Conservation (phyloP, 2,113 vertebrate species). For the Urocitellus parryii region DNA sequence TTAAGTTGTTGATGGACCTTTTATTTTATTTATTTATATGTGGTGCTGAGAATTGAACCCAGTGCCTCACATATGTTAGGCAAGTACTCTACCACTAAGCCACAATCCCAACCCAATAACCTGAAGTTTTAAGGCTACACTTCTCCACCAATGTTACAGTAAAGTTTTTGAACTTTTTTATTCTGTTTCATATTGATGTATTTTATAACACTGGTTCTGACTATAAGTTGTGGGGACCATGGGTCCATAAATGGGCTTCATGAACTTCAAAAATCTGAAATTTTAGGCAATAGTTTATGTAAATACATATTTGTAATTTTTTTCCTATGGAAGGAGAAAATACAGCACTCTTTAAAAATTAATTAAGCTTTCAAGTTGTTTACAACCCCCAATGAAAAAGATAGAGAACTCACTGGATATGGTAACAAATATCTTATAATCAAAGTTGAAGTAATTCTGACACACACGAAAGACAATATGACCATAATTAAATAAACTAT, state of each 20-base stretch:
- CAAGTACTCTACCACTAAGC: too few species aligned
- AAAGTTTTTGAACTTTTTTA: neutral
- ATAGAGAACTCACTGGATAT: neutral
- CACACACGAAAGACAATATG: neutral
- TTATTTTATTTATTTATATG: too few species aligned
- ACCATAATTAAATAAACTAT: constrained; percentile 18
- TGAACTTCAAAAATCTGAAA: constrained; percentile 9
- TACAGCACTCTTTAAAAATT: neutral
- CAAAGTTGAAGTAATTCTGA: constrained; percentile 51
- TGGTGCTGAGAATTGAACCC: too few species aligned
- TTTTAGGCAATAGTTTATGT: neutral
- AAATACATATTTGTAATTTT: constrained; percentile 26
- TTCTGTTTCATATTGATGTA: constrained; percentile 35
- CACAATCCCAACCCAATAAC: too few species aligned
- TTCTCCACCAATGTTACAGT: neutral
- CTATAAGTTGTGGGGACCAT: neutral
- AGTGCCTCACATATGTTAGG: too few species aligned
- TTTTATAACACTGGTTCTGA: constrained; percentile 3
- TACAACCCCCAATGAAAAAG: neutral
- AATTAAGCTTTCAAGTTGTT: constrained; percentile 51
- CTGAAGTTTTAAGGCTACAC: neutral
- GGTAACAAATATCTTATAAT: constrained; percentile 5
- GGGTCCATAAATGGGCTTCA: neutral
- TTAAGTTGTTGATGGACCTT: too few species aligned
- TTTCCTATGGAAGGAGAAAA: neutral